Evolutionary conservation across 2,113 vertebrate genomes (phyloP).

Genomic region (Martes martes): DNA sequence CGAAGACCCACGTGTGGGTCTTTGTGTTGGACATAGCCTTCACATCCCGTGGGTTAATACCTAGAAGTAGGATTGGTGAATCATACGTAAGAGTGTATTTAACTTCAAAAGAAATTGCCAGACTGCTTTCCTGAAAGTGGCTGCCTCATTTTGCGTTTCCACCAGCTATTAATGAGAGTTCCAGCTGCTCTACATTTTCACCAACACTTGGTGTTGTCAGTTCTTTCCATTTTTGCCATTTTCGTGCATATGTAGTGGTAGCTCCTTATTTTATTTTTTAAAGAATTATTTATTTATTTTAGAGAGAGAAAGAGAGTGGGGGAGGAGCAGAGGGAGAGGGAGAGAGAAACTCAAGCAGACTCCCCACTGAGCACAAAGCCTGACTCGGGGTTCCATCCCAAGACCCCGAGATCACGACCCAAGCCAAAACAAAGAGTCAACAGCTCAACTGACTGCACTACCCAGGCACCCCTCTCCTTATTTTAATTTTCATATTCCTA

Average conservation of each 20-base stretch:
- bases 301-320: background rate
- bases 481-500: constrained; percentile 32
- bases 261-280: background rate
- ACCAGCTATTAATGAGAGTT: background rate
- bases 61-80: background rate
- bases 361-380: background rate
- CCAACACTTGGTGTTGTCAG: background rate
- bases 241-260: background rate
- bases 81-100: background rate
- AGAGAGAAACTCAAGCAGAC: background rate
- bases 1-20: background rate
- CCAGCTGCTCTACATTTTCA: background rate
- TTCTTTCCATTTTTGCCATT: constrained; percentile 9
- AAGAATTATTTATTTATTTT: background rate
- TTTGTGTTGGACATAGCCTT: background rate
- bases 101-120: background rate
- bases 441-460: background rate
- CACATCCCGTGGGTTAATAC: background rate
- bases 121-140: constrained; percentile 18
- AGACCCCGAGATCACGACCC: background rate
- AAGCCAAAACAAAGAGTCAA: background rate
- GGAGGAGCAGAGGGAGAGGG: background rate
- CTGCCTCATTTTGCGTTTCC: background rate
- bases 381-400: background rate
- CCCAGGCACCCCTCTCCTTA: background rate